Conservation (phyloP, 2,888 invertebrate species). For the Platynereis dumerilii region DNA sequence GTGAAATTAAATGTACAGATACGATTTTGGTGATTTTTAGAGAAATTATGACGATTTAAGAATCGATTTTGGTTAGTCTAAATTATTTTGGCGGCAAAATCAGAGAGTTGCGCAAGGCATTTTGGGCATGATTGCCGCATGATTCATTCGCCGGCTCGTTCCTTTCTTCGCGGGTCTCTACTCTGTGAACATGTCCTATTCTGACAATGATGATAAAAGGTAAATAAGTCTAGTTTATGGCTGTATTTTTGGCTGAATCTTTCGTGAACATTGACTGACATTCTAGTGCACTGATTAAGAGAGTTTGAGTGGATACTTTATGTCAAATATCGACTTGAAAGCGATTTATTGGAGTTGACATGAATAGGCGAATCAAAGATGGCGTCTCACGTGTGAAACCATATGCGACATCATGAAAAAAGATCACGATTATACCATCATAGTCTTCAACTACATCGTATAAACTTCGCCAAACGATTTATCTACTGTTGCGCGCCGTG, state of each 20-base stretch:
- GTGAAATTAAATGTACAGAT: too few species aligned
- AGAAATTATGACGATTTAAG: too few species aligned
- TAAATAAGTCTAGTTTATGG: slow-evolving; percentile 13
- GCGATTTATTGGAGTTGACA: neutral
- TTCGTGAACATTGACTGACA: neutral
- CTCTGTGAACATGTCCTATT: slow-evolving; percentile 32
- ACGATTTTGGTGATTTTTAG: too few species aligned
- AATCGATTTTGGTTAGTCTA: too few species aligned
- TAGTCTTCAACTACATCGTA: too few species aligned
- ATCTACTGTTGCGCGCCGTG: too few species aligned
- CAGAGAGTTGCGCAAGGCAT: too few species aligned
- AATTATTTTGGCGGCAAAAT: too few species aligned
- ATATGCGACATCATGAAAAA: slow-evolving; percentile 10
- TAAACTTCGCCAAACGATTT: too few species aligned
- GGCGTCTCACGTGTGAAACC: slow-evolving; percentile 24
- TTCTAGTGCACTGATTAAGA: neutral
- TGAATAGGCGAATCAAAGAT: slow-evolving; percentile 15
- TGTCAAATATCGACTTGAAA: neutral
- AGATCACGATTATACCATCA: too few species aligned
- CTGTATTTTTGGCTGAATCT: neutral
- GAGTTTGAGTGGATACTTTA: neutral
- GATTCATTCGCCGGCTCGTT: slow-evolving; percentile 15
- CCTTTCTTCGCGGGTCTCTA: slow-evolving; percentile 32
- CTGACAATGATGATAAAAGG: slow-evolving; percentile 31
- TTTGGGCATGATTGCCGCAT: neutral